Base-by-base conservation (phyloP, 2,888 invertebrate genomes). In the Callyntrura guangdongensis region DNA sequence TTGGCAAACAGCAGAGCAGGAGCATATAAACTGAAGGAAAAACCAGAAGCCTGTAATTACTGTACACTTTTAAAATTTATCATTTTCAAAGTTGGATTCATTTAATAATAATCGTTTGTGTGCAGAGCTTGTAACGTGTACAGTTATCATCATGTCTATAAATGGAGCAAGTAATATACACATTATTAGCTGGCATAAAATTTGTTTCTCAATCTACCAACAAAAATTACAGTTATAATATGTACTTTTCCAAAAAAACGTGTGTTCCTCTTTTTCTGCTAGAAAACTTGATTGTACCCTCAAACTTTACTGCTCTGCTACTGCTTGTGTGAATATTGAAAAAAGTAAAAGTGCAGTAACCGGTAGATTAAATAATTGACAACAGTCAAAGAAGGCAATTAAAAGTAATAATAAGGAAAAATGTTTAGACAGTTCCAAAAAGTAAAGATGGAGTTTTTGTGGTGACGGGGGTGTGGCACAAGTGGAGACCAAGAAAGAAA, bases 351-450 rank as follows among this genome's bases (percentile, higher is more conserved):
- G 36, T 36, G 36, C 3, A 36, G 36, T 6, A 4, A 36, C 36
- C 36, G 36, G 36, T 36, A 36, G 36, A 36, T 36, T 2, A 36
- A 36, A 36, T 36, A 36, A 61, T 77, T 77, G 86, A 77, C 86
- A 86, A 64, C 77, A 86, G 77, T 77, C 45, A 83, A 83, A 83
- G 86, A 72, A 85, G 56, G 89, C 36, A 90, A 90, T 90, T 90
- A 90, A 86, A 86, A 72, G 53, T 85, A 90, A 79, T 85, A 85
- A 79, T 79, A 36, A 25, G 45, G 27, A 82, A 88, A 69, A 59
- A 61, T 82, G 27, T 81, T 69, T 27, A n/a, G 87, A 67, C 67
- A 25, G 79, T 87, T 67, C 53, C 36, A 84, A 72, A 84, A 36
- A 20, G 22, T 61, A 77, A 69, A 67, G 87, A 72, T 85, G 61